Base-by-base conservation (phyloP, 1,140 invertebrate genomes). In the Eumaeus atala region DNA sequence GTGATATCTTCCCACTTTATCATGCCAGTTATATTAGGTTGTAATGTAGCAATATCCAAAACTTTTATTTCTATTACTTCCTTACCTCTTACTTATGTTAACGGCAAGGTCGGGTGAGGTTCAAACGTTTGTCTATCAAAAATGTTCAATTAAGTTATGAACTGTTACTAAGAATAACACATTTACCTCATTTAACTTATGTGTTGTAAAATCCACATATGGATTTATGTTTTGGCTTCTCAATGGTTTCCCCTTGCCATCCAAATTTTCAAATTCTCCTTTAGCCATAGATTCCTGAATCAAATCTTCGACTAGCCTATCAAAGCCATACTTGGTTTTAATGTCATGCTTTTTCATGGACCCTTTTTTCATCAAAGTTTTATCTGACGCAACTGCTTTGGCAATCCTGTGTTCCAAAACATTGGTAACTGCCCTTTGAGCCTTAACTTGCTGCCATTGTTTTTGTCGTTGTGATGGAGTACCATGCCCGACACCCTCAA, bases 231-330 rank as follows among this genome's bases (percentile, higher is more conserved):
- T 90, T 53, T 91, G 89, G 38, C 90, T 74, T 44, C 90, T 84
- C 51, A 97, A 80, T 0, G 95, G 96, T 77, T 97, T 96, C 34
- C 95, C 96, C 56, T 88, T 89, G 1, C 95, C 94, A 48, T 90
- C 88, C 9, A 97, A 77, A 84, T 97, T 95, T 62, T 92, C 92
- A 82, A 97, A 97, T 70, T 97, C 94, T 0, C 95, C 96, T 78
- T 92, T 92, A 7, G 92, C 92, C 91, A 97, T 97, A 1, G 95
- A 92, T 72, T 96, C 95, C 67, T 96, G 94, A 56, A 97, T 97
- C 48, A 96, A 87, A 89, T 97, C 95, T 84, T 97, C 95, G 3
- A 96, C 95, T 0, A 97, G 84, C 51, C 95, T 90, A 61, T 97
- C 95, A 72, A 96, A 93, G 0, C 94, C 94, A 77, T 94, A 95